These are phyloP conservation scores for Hephaestus fuliginosus DNA, from an alignment of 2,797 vertebrate species.

Conservation along the genomic window DNA sequence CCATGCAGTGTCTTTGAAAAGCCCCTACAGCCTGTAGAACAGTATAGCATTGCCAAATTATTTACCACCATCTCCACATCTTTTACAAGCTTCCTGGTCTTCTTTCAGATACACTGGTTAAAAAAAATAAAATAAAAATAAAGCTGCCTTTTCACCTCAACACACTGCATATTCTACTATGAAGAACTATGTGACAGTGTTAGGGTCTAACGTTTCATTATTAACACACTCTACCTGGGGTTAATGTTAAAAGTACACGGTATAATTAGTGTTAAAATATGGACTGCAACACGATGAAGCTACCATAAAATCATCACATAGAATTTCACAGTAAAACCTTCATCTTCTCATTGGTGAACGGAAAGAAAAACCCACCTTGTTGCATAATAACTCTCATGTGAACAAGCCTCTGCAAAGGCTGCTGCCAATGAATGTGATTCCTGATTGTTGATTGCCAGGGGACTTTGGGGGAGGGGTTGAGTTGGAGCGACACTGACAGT, in stretches of 20 bases:
- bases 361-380: background rate
- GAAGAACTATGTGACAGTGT: background rate
- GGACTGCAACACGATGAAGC: background rate
- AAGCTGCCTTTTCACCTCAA: conserved; percentile 34
- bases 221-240: background rate
- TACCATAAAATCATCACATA: background rate
- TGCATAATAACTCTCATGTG: background rate
- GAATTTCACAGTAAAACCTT: background rate
- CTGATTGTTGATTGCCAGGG: conserved; percentile 65
- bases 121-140: conserved; percentile 37
- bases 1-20: conserved; percentile 24
- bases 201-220: too few species aligned
- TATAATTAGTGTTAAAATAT: background rate
- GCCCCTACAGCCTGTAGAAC: conserved; percentile 25
- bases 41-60: conserved; percentile 55
- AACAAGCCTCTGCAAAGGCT: conserved; percentile 18
- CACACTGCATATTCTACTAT: background rate
- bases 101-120: conserved; percentile 47
- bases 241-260: background rate
- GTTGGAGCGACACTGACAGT: conserved; percentile 6
- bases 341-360: background rate
- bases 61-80: conserved; percentile 59
- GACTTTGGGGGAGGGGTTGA: conserved; percentile 4
- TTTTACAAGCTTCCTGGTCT: conserved; percentile 52
- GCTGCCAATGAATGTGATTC: conserved; percentile 40